Evolutionary conservation across 2,113 vertebrate genomes (phyloP), one percentile per base, ranked within the genome.

Genomic region (Indri indri): DNA sequence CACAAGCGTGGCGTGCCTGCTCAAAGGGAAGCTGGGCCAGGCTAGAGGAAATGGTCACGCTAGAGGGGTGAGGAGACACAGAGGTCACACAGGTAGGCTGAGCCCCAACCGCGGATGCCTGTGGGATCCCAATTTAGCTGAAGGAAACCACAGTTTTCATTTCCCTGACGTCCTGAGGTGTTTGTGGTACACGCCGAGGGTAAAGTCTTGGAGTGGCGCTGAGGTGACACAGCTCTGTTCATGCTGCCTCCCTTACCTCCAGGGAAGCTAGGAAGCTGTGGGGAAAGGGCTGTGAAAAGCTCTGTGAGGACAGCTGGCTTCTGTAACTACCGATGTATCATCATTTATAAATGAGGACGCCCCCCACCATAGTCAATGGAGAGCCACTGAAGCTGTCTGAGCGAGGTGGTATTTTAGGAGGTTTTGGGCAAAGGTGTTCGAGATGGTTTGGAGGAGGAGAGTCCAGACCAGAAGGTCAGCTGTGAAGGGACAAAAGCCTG

Each of bases 1-100:
- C 73, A 20, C 27, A n/a, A 66, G 37, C 3, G 1, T 0, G 1
- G 71, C 0, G 1, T 0, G 5, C 18, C 47, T 45, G 25, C 45
- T 82, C 52, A 45, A 12, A 57, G 45, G 83, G 40, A 73, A 13
- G n/a, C 12, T 1, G 1, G 50, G 40, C 27, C 10, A 4, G 42
- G 20, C 4, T 3, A 11, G 22, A 57, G 66, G 50, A 74, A n/a
- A 23, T 2, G 18, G n/a, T 32, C 6, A 52, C 5, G 27, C 1
- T 10, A 32, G 50, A 76, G 32, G 17, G 22, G 18, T 2, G 6
- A 25, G 1, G 23, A 42, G 16, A 13, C 12, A 52, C 1, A 3
- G 90, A 74, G 50, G n/a, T 52, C 68, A 27, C 90, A 84, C 5
- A n/a, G 40, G 27, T 0, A 4, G n/a, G 6, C n/a, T 42, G 90